Percentiles rank a stretch among this genome's conserved stretches.
These are phyloP conservation scores for Paedocypris micromegethes DNA, from an alignment of 2,797 vertebrate genomes.

Conservation along the genomic window DNA sequence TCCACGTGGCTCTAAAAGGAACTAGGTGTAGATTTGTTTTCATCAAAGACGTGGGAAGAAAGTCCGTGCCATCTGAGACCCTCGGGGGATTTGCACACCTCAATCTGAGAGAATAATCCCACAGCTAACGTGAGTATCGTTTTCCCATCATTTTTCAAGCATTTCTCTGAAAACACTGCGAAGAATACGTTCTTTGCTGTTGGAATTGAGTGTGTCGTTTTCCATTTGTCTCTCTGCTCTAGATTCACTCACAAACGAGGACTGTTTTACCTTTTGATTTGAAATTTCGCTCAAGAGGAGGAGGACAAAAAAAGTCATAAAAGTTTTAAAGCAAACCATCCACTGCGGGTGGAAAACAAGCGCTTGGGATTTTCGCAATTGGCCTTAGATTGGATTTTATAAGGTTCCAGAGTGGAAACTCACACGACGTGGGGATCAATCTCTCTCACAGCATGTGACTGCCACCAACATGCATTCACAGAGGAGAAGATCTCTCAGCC, in stretches of 20 bases:
- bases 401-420: conserved; percentile 38
- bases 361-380: conserved; percentile 44
- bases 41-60: conserved; percentile 41
- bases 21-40: conserved; percentile 57
- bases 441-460: conserved; percentile 40
- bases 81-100: conserved; percentile 37
- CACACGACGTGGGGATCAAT: conserved; percentile 33
- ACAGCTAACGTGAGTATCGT: conserved; percentile 55
- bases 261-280: conserved; percentile 27
- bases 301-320: background rate
- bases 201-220: background rate
- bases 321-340: background rate
- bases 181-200: too few species aligned
- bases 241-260: conserved; percentile 35
- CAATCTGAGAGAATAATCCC: conserved; percentile 21
- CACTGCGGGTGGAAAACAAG: background rate
- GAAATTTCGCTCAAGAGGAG: conserved; percentile 1
- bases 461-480: conserved; percentile 44
- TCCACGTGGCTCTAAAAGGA: conserved; percentile 71
- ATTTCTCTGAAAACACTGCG: too few species aligned
- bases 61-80: conserved; percentile 55
- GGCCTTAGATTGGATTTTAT: conserved; percentile 48
- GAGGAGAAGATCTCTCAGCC: conserved; percentile 35
- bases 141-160: conserved; percentile 37
- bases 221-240: conserved; percentile 38